Conservation (phyloP, 2,113 vertebrate genomes). For the Pygathrix nemaeus region DNA sequence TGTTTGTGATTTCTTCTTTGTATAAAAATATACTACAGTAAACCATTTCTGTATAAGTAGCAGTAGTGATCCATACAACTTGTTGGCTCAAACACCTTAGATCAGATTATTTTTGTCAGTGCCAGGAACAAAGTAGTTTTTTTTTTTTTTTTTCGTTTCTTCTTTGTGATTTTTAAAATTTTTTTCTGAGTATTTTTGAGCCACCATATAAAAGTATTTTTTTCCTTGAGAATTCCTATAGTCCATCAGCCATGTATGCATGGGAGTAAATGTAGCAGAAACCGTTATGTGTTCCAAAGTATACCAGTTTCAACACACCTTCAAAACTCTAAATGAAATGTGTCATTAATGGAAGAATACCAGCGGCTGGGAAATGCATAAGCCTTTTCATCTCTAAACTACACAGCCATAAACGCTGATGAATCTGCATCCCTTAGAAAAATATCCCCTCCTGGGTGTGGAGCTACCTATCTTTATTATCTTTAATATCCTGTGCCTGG, state of each 20-base stretch:
- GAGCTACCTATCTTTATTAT: slow-evolving; percentile 68
- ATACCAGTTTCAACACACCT: slow-evolving; percentile 42
- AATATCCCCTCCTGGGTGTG: background rate
- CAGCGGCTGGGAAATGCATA: background rate
- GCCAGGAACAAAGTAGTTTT: background rate
- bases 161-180: background rate
- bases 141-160: background rate
- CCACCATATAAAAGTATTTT: background rate
- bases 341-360: background rate
- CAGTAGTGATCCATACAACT: background rate
- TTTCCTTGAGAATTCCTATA: background rate
- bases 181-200: background rate
- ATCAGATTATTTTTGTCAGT: background rate
- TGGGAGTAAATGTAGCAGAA: background rate
- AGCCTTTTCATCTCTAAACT: background rate
- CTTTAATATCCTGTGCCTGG: slow-evolving; percentile 72
- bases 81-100: background rate
- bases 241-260: background rate
- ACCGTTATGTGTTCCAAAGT: slow-evolving; percentile 31
- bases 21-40: background rate
- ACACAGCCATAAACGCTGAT: background rate
- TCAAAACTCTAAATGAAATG: slow-evolving; percentile 48
- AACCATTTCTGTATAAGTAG: background rate
- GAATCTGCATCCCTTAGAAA: slow-evolving; percentile 42
- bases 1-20: background rate